Base-by-base conservation (phyloP, 2,113 vertebrate species). In the Physeter macrocephalus region DNA sequence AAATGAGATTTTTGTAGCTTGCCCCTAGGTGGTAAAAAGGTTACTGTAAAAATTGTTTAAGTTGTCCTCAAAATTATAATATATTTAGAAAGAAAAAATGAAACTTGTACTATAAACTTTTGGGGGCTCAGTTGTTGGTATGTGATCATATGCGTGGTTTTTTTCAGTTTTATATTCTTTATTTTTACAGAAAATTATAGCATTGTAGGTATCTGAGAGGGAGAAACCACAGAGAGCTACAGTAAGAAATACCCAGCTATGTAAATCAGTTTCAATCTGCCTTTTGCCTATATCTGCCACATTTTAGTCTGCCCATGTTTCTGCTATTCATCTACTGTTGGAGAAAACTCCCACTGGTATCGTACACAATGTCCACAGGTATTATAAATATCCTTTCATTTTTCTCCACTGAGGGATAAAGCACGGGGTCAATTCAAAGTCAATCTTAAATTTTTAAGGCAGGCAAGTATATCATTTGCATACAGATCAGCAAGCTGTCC, bases 381-480 rank as follows among this genome's bases (percentile, higher is more conserved):
- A 96, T 98, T 98, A 98, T 98, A 98, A 98, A 98, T 98, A 98
- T 97, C 96, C 54, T 75, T 98, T 95, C 96, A 91, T 12, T 97
- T 88, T 97, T 97, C 97, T 97, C 98, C 54, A 23, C 69, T 97
- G 98, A 98, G 97, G 43, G 41, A 97, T 98, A 97, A 93, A 98
- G 86, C 93, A 97, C 8, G 49, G 88, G 97, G 98, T 98, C 98
- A 98, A 95, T 77, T 96, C 95, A 98, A 99, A 99, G 98, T 98
- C 98, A 98, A 95, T 96, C 96, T 92, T 98, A 98, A 99, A 98
- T 98, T 99, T 98, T 98, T 96, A 98, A 98, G 97, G 80, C 74
- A 98, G 98, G 93, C 86, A 97, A 98, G 96, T 94, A 69, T 92
- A 96, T 98, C 95, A 98, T 98, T 98, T 98, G 97, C 96, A 98